Evolutionary conservation across 2,888 invertebrate genomes (phyloP).

Genomic region (Sesia apiformis): DNA sequence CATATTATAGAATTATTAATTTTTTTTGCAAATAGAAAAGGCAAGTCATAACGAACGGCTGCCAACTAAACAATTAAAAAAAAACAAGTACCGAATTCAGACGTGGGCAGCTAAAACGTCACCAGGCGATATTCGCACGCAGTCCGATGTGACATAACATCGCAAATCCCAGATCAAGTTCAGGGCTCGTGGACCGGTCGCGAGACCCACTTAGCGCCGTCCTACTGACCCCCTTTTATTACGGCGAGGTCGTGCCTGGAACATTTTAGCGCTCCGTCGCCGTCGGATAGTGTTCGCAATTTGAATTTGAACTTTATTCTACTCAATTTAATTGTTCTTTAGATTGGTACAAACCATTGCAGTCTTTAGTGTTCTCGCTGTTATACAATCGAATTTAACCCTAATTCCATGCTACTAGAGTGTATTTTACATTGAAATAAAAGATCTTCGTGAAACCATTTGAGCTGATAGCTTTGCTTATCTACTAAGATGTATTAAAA

Average conservation of each 20-base stretch:
- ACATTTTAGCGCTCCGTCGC: conserved; percentile 11
- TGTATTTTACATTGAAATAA: not conserved
- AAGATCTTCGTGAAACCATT: not conserved
- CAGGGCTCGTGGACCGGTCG: conserved; percentile 44
- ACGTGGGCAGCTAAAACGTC: conserved; percentile 1
- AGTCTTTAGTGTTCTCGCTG: not conserved
- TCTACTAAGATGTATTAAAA: not conserved
- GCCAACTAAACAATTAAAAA: not conserved
- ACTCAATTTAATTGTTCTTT: conserved; percentile 3
- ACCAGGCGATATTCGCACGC: conserved; percentile 6
- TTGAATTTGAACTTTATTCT: conserved; percentile 8
- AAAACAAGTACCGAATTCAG: not conserved
- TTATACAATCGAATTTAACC: too few species aligned
- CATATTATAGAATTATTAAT: too few species aligned
- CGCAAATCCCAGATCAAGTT: conserved; percentile 46
- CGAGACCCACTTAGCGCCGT: conserved; percentile 12
- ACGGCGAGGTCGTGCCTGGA: conserved; percentile 14
- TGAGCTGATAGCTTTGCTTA: not conserved
- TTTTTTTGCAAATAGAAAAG: too few species aligned
- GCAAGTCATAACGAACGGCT: not conserved
- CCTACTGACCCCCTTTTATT: conserved; percentile 18
- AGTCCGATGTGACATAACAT: conserved; percentile 27
- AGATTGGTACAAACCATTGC: not conserved
- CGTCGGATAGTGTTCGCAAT: not conserved
- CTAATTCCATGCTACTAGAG: not conserved